Percentiles rank a stretch among this genome's conserved stretches.
Evolutionary conservation across 2,888 invertebrate genomes (phyloP).

Genomic region (Eupithecia tripunctaria): DNA sequence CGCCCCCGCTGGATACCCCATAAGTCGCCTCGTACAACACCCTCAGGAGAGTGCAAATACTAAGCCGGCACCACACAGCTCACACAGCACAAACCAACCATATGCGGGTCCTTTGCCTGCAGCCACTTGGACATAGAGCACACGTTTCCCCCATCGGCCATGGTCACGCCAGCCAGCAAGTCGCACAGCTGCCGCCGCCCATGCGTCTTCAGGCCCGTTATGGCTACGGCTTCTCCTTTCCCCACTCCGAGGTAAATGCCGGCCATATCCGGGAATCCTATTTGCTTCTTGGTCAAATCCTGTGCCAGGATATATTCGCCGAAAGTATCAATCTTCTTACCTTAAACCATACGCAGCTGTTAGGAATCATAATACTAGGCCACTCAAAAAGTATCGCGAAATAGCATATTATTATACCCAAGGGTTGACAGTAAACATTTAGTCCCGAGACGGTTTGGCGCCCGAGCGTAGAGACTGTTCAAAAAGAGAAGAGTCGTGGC

Average conservation of each 20-base stretch:
- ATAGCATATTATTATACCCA: no score
- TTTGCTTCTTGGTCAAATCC: conserved; percentile 51
- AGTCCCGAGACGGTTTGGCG: no score
- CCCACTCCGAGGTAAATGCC: conserved; percentile 64
- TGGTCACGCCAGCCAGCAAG: conserved; percentile 61
- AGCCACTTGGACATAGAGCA: conserved; percentile 65
- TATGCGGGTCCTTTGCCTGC: conserved; percentile 53
- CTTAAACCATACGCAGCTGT: conserved; percentile 39
- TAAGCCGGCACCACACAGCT: no score
- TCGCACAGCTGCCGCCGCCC: conserved; percentile 63
- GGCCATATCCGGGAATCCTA: conserved; percentile 50
- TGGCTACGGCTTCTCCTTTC: conserved; percentile 66
- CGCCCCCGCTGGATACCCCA: no score
- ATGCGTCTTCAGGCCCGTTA: conserved; percentile 64
- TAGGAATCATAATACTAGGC: no score
- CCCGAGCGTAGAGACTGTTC: no score
- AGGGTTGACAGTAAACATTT: no score
- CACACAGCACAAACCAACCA: conserved; percentile 52
- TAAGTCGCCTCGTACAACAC: no score
- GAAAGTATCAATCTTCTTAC: conserved; percentile 55
- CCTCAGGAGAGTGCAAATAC: no score
- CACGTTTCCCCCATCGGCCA: conserved; percentile 57
- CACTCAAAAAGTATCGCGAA: no score
- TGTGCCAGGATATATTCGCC: conserved; percentile 65
- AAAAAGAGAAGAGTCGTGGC: no score